phyloP scores from a whole-genome alignment of 92 coral and sea anemone species.

The Phenganax subtilis region DNA sequence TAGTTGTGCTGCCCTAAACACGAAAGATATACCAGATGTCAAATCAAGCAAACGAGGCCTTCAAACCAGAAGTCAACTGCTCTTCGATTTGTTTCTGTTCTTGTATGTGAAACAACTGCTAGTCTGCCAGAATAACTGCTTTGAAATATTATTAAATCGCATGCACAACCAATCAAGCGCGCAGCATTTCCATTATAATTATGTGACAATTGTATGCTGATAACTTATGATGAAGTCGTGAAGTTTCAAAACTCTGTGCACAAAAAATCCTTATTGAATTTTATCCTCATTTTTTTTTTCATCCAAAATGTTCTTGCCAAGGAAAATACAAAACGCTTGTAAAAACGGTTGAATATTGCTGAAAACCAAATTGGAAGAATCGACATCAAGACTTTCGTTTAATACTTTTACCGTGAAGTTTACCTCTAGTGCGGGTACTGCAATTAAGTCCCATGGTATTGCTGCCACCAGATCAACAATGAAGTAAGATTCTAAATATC shows the following conservation, averaged over 20 bases:
- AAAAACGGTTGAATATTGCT: background rate
- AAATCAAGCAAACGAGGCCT: no score
- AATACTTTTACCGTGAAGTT: background rate
- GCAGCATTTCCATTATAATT: background rate
- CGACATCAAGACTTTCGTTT: no score
- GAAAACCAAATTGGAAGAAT: no score
- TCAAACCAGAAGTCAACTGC: no score
- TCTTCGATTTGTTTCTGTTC: no score
- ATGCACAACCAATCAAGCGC: background rate
- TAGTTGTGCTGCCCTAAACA: slow-evolving; percentile 27
- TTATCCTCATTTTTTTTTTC: no score
- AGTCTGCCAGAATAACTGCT: no score
- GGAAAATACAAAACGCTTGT: background rate
- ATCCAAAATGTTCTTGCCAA: background rate
- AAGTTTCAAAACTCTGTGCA: no score
- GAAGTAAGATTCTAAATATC: slow-evolving; percentile 72
- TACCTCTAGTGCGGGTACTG: slow-evolving; percentile 64
- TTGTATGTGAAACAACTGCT: no score
- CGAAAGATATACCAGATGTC: background rate
- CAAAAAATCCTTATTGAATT: no score
- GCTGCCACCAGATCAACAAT: slow-evolving; percentile 74
- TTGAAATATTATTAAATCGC: background rate
- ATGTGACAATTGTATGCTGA: background rate
- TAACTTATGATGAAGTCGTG: background rate
- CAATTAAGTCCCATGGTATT: slow-evolving; percentile 87